Percentiles rank a stretch among this genome's conserved stretches.
Evolutionary conservation across 1,140 invertebrate genomes (phyloP).

Genomic region (Saccostrea echinata): DNA sequence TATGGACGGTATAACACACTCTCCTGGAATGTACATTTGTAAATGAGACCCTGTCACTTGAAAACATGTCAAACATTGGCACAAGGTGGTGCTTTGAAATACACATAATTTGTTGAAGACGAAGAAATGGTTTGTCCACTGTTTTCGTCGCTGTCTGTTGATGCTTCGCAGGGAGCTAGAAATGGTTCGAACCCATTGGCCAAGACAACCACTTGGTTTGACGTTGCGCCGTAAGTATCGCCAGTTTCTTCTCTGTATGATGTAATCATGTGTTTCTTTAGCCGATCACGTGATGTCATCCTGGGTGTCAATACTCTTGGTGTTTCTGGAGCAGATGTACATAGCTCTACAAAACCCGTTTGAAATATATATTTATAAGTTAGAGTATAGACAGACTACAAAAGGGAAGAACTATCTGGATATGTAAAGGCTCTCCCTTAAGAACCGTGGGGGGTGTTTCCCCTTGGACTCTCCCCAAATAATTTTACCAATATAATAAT

Average conservation of each 20-base stretch:
- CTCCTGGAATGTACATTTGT: neutral
- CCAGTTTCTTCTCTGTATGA: constrained; percentile 34
- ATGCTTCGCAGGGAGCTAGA: neutral
- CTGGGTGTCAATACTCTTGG: neutral
- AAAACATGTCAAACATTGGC: constrained; percentile 6
- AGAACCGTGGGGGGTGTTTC: too few species aligned
- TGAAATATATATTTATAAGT: neutral
- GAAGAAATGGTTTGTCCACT: constrained; percentile 36
- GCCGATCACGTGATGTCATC: constrained; percentile 36
- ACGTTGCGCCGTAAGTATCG: constrained; percentile 3
- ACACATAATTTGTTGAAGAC: constrained; percentile 35
- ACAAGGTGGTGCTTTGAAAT: constrained; percentile 17
- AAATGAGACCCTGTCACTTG: neutral
- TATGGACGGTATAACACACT: neutral
- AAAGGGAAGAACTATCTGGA: too few species aligned
- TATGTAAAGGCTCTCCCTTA: too few species aligned
- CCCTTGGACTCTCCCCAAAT: too few species aligned
- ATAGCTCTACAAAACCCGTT: neutral
- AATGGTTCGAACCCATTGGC: neutral
- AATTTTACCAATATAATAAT: too few species aligned
- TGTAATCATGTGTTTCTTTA: constrained; percentile 41
- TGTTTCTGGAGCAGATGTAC: constrained; percentile 29
- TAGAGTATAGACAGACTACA: too few species aligned
- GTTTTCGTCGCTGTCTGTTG: constrained; percentile 6
- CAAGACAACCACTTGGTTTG: neutral